phyloP scores from a whole-genome alignment of 2,888 invertebrate species.

The Scrobipalpa costella region DNA sequence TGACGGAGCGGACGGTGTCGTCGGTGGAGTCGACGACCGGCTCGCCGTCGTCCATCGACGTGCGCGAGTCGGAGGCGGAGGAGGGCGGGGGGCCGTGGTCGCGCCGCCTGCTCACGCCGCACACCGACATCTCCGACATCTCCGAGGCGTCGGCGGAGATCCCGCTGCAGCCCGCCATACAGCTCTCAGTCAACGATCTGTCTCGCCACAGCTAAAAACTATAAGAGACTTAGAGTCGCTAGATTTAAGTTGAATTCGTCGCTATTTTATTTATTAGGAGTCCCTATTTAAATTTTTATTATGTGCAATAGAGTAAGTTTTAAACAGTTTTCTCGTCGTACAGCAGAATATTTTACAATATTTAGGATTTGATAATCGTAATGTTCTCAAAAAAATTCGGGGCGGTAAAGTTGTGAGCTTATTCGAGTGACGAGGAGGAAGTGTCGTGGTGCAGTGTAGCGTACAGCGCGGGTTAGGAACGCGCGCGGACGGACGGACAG shows the following conservation, averaged over 20 bases:
- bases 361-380: conserved; percentile 15
- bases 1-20: conserved; percentile 52
- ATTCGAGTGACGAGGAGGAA: neutral
- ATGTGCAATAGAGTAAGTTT: conserved; percentile 60
- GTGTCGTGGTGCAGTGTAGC: neutral
- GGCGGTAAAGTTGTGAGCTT: neutral
- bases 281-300: conserved; percentile 38
- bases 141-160: conserved; percentile 69
- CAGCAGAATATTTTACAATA: conserved; percentile 19
- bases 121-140: conserved; percentile 64
- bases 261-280: conserved; percentile 40
- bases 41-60: conserved; percentile 56
- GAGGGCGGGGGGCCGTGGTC: conserved; percentile 58
- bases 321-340: conserved; percentile 31
- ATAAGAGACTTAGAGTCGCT: conserved; percentile 11
- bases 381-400: neutral
- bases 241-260: conserved; percentile 14
- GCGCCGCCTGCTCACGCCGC: conserved; percentile 61
- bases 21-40: conserved; percentile 56
- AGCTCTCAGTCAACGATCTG: conserved; percentile 61
- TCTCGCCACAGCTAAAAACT: conserved; percentile 54
- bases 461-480: conserved; percentile 49
- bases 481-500: conserved; percentile 38
- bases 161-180: conserved; percentile 66
- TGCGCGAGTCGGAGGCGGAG: conserved; percentile 56